Percentiles rank a stretch among this genome's conserved stretches.
phyloP scores from a whole-genome alignment of 2,888 invertebrate genomes.

The Thecophora atra region DNA sequence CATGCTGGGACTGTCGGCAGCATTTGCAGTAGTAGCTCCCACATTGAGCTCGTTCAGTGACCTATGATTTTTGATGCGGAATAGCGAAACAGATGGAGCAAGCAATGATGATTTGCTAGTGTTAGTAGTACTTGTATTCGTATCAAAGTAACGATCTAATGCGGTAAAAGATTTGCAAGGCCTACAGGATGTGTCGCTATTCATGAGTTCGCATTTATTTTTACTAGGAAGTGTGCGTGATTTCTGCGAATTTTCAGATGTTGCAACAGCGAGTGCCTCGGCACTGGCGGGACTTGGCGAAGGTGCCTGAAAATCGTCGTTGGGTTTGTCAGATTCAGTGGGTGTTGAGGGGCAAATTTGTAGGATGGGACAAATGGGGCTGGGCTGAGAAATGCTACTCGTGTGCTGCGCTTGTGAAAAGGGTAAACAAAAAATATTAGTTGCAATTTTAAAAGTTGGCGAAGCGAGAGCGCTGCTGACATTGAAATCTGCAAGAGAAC shows the following conservation, averaged over 20 bases:
- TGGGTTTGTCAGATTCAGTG: conserved; percentile 57
- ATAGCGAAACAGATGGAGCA: conserved; percentile 62
- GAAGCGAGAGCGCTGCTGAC: conserved; percentile 1
- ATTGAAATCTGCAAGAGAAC: conserved; percentile 45
- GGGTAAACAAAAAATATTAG: conserved; percentile 15
- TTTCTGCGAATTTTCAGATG: background rate
- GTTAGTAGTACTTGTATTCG: conserved; percentile 28
- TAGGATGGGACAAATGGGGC: conserved; percentile 53
- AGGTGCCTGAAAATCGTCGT: background rate
- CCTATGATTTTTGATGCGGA: conserved; percentile 51
- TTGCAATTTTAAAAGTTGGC: conserved; percentile 1
- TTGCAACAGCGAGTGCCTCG: background rate
- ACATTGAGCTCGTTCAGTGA: conserved; percentile 56
- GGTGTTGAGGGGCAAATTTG: conserved; percentile 60
- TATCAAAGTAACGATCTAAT: conserved; percentile 19
- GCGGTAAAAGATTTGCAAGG: background rate
- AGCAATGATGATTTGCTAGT: conserved; percentile 63
- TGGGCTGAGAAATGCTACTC: conserved; percentile 37
- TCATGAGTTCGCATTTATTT: background rate
- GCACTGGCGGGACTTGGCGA: background rate
- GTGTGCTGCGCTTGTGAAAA: background rate
- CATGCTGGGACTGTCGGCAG: conserved; percentile 46
- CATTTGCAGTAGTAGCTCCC: conserved; percentile 38
- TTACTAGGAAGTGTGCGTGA: conserved; percentile 2
- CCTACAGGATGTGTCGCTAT: background rate